Conservation (phyloP, 2,113 vertebrate species). For the Tamias sibiricus region DNA sequence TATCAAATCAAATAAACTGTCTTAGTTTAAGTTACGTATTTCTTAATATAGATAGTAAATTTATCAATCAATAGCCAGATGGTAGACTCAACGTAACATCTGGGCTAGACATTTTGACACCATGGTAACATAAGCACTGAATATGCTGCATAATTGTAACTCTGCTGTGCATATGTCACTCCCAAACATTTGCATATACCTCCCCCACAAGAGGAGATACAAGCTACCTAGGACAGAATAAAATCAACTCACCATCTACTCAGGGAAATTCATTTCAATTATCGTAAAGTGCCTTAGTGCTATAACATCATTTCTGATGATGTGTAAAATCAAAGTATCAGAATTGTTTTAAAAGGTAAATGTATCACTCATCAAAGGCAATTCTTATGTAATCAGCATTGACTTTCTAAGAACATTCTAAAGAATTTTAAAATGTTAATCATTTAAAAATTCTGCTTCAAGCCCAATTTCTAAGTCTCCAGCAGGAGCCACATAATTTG, state of each 20-base stretch:
- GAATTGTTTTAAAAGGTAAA: slow-evolving; percentile 46
- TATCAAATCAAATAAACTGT: background rate
- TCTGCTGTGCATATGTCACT: background rate
- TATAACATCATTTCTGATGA: slow-evolving; percentile 32
- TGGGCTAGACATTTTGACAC: background rate
- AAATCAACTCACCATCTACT: background rate
- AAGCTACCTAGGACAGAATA: background rate
- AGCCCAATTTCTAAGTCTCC: slow-evolving; percentile 25
- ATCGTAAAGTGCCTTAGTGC: slow-evolving; percentile 12
- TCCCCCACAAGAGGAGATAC: background rate
- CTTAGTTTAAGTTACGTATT: background rate
- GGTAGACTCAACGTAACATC: background rate
- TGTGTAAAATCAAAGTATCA: slow-evolving; percentile 20
- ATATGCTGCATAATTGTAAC: background rate
- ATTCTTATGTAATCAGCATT: slow-evolving; percentile 50
- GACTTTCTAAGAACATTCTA: background rate
- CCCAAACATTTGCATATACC: background rate
- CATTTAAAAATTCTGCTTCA: slow-evolving; percentile 53
- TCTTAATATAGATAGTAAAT: background rate
- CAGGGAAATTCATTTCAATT: slow-evolving; percentile 56
- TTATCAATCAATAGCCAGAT: background rate
- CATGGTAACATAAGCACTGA: background rate
- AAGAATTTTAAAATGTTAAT: slow-evolving; percentile 33
- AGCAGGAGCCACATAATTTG: slow-evolving; percentile 2
- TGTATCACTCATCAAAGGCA: slow-evolving; percentile 32